phyloP scores from a whole-genome alignment of 2,113 vertebrate genomes.

The Riparia riparia region DNA sequence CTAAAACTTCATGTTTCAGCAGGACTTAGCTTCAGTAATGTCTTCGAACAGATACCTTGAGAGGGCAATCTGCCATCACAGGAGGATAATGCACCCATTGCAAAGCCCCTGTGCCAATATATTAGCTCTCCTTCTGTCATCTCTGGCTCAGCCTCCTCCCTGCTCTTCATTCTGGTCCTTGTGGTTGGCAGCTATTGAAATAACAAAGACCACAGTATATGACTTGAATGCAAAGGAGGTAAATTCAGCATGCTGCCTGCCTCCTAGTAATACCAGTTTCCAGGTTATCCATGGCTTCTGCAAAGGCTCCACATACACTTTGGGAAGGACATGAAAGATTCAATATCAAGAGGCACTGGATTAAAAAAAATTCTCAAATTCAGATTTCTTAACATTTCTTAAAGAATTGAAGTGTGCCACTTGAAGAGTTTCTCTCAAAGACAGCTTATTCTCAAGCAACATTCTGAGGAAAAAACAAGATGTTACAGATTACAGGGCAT shows the following conservation, averaged over 20 bases:
- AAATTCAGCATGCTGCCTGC: not conserved
- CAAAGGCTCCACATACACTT: not conserved
- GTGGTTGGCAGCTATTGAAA: conserved; percentile 16
- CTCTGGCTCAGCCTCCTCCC: conserved; percentile 7
- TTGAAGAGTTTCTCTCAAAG: not conserved
- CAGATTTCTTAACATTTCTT: not conserved
- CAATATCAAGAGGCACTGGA: not conserved
- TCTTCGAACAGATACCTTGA: conserved; percentile 3
- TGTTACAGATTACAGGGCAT: not conserved
- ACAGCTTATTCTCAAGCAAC: not conserved
- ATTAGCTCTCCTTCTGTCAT: conserved; percentile 12
- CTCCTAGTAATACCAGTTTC: not conserved
- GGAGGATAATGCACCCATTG: not conserved
- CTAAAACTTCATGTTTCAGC: not conserved
- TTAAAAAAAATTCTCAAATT: not conserved
- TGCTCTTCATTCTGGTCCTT: conserved; percentile 9
- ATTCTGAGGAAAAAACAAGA: not conserved
- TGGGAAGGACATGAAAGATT: not conserved
- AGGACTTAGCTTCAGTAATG: not conserved
- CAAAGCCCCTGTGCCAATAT: not conserved
- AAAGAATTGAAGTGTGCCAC: not conserved
- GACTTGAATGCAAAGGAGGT: conserved; percentile 23
- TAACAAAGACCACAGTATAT: conserved; percentile 11
- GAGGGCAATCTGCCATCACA: not conserved
- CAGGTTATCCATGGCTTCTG: not conserved